Conservation (phyloP, 2,797 vertebrate genomes). For the Pangasius macronema region DNA sequence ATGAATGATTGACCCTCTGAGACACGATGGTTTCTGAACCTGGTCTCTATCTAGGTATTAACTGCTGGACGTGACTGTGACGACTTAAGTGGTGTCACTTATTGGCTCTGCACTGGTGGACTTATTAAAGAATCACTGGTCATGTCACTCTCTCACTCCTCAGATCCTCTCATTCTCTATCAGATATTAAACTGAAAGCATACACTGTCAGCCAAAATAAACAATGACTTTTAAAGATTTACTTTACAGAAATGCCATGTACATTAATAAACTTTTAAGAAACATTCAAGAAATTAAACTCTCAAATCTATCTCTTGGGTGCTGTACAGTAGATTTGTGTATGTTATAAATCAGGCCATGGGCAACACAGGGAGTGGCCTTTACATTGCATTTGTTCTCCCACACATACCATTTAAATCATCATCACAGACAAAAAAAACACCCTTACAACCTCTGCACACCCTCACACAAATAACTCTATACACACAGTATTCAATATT, state of each 20-base stretch:
- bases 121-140: conserved; percentile 66
- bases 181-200: conserved; percentile 51
- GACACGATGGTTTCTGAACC: conserved; percentile 43
- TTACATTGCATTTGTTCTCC: conserved; percentile 22
- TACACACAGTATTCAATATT: conserved; percentile 71
- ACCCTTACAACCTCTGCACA: conserved; percentile 43
- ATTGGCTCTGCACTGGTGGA: conserved; percentile 70
- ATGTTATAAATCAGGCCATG: conserved; percentile 8
- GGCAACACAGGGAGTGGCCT: conserved; percentile 24
- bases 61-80: conserved; percentile 63
- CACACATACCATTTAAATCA: conserved; percentile 40
- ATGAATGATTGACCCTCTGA: conserved; percentile 66
- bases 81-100: conserved; percentile 69
- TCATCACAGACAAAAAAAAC: conserved; percentile 35
- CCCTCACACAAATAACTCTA: conserved; percentile 54
- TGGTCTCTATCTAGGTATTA: conserved; percentile 73
- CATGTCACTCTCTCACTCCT: conserved; percentile 41
- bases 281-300: not conserved
- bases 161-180: conserved; percentile 58
- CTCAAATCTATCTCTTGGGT: not conserved
- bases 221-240: conserved; percentile 74
- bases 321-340: conserved; percentile 1
- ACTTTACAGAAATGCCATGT: conserved; percentile 63
- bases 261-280: conserved; percentile 21
- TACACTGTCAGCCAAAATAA: conserved; percentile 60